Conservation (phyloP, 2,797 vertebrate species). For the Pseudochaenichthys georgianus region DNA sequence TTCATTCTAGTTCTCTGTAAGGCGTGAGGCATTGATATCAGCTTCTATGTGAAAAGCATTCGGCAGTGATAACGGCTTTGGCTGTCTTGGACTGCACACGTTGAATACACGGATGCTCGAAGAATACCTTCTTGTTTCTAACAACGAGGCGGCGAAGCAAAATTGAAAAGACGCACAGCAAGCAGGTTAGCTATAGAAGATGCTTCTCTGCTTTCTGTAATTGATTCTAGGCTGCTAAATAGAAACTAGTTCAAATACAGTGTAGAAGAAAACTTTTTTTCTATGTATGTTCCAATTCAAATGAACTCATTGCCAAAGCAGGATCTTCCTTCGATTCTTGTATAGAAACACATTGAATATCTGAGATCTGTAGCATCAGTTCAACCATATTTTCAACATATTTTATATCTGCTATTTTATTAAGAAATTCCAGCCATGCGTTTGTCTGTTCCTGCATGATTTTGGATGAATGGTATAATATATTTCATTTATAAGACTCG, state of each 20-base stretch:
- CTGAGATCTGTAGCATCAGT: not conserved
- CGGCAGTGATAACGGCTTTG: slow-evolving; percentile 63
- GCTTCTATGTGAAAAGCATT: slow-evolving; percentile 65
- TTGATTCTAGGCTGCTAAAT: slow-evolving; percentile 16
- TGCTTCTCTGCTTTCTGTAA: slow-evolving; percentile 9
- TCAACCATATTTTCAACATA: not conserved
- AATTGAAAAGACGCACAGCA: slow-evolving; percentile 33
- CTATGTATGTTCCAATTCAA: not conserved
- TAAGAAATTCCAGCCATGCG: not conserved
- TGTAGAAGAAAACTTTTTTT: slow-evolving; percentile 2
- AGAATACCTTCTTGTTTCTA: slow-evolving; percentile 54
- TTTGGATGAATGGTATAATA: not conserved
- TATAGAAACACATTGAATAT: slow-evolving; percentile 6
- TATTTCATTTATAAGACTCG: not conserved
- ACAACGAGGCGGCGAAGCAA: slow-evolving; percentile 26
- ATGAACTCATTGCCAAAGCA: not conserved
- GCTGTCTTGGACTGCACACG: slow-evolving; percentile 75
- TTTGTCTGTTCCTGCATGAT: not conserved
- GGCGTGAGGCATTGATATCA: slow-evolving; percentile 56
- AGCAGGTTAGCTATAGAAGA: slow-evolving; percentile 39
- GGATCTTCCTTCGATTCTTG: not conserved
- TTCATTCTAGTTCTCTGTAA: slow-evolving; percentile 58
- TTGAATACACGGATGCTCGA: slow-evolving; percentile 58
- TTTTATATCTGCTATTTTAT: not conserved
- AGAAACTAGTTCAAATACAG: slow-evolving; percentile 24